Conservation (phyloP, 2,113 vertebrate genomes). For the Atherinomorus stipes region DNA sequence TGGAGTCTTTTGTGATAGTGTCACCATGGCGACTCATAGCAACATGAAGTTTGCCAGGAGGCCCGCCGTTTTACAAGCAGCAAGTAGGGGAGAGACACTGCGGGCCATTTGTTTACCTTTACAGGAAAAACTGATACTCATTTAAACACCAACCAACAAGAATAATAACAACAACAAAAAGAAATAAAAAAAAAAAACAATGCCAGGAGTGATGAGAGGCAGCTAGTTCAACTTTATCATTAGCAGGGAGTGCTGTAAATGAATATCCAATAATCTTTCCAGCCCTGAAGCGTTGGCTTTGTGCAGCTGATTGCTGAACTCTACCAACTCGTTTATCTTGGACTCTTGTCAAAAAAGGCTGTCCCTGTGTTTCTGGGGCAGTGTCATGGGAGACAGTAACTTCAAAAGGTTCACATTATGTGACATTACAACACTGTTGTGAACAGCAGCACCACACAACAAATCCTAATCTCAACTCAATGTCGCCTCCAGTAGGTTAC, state of each 20-base stretch:
- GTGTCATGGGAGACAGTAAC: constrained; percentile 38
- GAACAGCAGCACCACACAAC: constrained; percentile 23
- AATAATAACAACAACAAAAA: neutral
- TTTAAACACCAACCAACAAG: constrained; percentile 34
- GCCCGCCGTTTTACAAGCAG: constrained; percentile 64
- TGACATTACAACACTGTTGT: constrained; percentile 43
- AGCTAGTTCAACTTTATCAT: constrained; percentile 6
- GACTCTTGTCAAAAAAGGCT: constrained; percentile 40
- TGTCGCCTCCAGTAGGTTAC: neutral
- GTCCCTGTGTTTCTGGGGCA: constrained; percentile 48
- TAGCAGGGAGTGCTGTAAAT: constrained; percentile 15
- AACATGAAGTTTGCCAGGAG: constrained; percentile 71
- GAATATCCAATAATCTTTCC: constrained; percentile 24
- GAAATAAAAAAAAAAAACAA: neutral
- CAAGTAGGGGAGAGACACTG: constrained; percentile 48
- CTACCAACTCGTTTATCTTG: constrained; percentile 67
- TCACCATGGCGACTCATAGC: constrained; percentile 75
- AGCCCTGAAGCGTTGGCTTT: constrained; percentile 44
- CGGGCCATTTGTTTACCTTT: constrained; percentile 68
- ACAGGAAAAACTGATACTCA: constrained; percentile 45
- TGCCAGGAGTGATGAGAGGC: constrained; percentile 23
- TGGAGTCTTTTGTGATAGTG: constrained; percentile 80
- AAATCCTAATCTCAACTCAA: constrained; percentile 16
- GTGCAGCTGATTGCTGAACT: constrained; percentile 49
- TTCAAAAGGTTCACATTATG: constrained; percentile 37